Base-by-base conservation (phyloP, 2,888 invertebrate genomes). In the Archaeoteleia sp. region DNA sequence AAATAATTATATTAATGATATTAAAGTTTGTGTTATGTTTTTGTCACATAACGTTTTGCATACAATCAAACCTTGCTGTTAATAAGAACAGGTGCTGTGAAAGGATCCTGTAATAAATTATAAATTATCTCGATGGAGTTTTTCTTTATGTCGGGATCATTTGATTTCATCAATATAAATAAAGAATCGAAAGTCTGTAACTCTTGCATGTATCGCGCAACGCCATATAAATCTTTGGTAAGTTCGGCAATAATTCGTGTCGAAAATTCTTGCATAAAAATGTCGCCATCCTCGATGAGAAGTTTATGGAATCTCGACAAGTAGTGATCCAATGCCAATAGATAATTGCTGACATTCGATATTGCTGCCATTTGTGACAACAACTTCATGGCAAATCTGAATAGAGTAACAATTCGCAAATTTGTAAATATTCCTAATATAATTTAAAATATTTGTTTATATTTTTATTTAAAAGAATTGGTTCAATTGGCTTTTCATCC, bases 61-160 rank as follows among this genome's bases (percentile, higher is more conserved):
- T n/a, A n/a, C n/a, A n/a, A n/a, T n/a, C n/a, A 45, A 45, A 51
- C 45, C 39, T 53, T n/a, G 35, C 20, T 40, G 3, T 37, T 6
- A 34, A 70, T 43, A 12, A 89, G 86, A 73, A 85, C 83, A 0
- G 87, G 77, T 0, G 87, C 86, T 20, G 87, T 87, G 0, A 86
- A 75, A 0, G 87, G 87, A 60, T 89, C 89, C 9, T 86, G 86
- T n/a, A 89, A 76, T 0, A 89, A 79, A 71, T 89, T 88, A 73
- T 86, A 86, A 2, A 89, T 63, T 53, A 89, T 89, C 85, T 88
- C 87, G 7, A 89, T 78, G 53, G 87, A 87, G 75, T 89, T 89
- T 68, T 87, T 88, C 75, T 88, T 88, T 0, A 89, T 87, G 67
- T 90, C 89, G 9, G 89, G 89, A 76, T 90, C 89, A 0, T 83